Evolutionary conservation across 2,888 invertebrate species (phyloP).

Genomic region (Pseudanteris insignis): DNA sequence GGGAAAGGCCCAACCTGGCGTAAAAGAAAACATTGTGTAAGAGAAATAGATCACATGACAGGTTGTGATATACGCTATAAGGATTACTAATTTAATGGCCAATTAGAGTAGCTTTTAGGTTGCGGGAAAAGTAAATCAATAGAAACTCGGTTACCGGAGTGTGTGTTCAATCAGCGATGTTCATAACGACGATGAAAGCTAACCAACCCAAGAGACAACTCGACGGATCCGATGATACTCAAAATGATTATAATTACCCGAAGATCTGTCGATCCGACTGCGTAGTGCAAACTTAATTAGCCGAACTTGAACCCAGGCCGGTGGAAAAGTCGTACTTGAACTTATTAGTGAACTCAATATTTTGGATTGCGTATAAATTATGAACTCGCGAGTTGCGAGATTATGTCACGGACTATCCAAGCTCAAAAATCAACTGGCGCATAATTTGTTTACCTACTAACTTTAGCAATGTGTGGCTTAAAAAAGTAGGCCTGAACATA

Average conservation of each 20-base stretch:
- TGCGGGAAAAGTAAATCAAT: conserved; percentile 18
- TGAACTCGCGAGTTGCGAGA: conserved; percentile 28
- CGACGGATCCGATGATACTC: neutral
- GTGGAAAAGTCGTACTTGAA: conserved; percentile 5
- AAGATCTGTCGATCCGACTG: neutral
- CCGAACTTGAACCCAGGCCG: neutral
- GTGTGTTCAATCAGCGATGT: conserved; percentile 6
- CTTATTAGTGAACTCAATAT: conserved; percentile 14
- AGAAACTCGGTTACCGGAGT: conserved; percentile 10
- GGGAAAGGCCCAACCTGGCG: too few species aligned
- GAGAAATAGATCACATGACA: neutral
- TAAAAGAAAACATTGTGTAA: neutral
- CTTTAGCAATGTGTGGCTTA: conserved; percentile 24
- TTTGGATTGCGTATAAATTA: conserved; percentile 17
- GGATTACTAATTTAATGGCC: conserved; percentile 15
- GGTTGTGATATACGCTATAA: neutral
- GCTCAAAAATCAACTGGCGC: conserved; percentile 20
- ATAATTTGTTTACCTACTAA: conserved; percentile 28
- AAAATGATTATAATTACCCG: neutral
- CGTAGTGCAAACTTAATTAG: neutral
- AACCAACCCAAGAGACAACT: neutral
- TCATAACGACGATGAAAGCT: conserved; percentile 7
- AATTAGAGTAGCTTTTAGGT: conserved; percentile 10
- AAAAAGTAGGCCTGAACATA: conserved; percentile 6
- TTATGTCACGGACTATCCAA: conserved; percentile 14